Evolutionary conservation across 2,797 vertebrate species (phyloP).

Genomic region (Chaetophractus vellerosus): DNA sequence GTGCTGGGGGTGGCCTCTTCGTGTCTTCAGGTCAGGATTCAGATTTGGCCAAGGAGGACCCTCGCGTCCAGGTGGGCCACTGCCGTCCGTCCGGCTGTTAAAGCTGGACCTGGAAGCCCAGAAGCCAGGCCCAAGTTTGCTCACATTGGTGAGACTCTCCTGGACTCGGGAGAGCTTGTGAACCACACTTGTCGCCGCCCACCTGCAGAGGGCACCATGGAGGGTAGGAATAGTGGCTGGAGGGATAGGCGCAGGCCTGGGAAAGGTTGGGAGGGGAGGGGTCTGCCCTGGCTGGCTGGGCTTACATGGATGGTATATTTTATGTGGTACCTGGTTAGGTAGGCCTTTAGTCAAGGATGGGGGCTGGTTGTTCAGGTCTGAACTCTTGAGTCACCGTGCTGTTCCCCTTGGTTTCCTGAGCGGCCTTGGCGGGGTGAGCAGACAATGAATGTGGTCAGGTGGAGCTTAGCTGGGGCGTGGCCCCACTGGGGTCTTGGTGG

Average conservation of each 20-base stretch:
- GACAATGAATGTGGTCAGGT: not conserved
- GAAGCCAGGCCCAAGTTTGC: not conserved
- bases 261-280: not conserved
- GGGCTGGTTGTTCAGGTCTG: not conserved
- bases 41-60: slow-evolving; percentile 57
- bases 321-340: not conserved
- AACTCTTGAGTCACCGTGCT: too few species aligned
- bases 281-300: not conserved
- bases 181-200: not conserved
- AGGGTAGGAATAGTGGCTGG: not conserved
- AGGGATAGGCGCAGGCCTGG: too few species aligned
- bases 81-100: not conserved
- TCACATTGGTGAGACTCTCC: not conserved
- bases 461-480: not conserved
- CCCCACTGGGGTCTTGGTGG: not conserved
- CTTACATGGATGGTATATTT: not conserved
- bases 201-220: rapidly evolving
- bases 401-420: not conserved
- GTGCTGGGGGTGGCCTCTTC: not conserved
- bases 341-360: not conserved
- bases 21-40: slow-evolving; percentile 41
- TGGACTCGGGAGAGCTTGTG: not conserved
- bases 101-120: not conserved
- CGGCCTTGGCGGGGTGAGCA: not conserved
- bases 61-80: not conserved